phyloP scores from a whole-genome alignment of 2,888 invertebrate species.

The Metellina segmentata region DNA sequence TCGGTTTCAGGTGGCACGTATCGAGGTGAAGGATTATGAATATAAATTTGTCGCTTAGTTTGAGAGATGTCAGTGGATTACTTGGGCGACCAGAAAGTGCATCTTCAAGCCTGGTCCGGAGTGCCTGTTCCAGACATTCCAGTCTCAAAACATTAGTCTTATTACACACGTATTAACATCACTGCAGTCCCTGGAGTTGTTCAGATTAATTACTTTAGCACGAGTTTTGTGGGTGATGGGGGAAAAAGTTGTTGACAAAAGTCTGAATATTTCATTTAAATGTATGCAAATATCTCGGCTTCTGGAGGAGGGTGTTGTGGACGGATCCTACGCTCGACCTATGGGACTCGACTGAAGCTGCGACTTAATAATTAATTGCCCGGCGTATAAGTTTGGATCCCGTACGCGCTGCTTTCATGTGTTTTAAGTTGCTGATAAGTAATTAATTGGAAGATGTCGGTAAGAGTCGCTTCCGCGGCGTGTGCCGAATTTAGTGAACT shows the following conservation, averaged over 20 bases:
- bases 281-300: not conserved
- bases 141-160: slow-evolving; percentile 40
- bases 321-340: slow-evolving; percentile 10
- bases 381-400: slow-evolving; percentile 50
- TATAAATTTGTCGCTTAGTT: slow-evolving; percentile 66
- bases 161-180: slow-evolving; percentile 52
- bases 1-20: slow-evolving; percentile 39
- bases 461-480: not conserved
- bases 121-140: slow-evolving; percentile 11
- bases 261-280: not conserved
- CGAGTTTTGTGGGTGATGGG: slow-evolving; percentile 1
- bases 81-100: slow-evolving; percentile 32
- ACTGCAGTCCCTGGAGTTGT: slow-evolving; percentile 18
- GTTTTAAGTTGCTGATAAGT: slow-evolving; percentile 57
- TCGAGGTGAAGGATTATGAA: slow-evolving; percentile 60
- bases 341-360: slow-evolving; percentile 7
- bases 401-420: slow-evolving; percentile 24
- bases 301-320: not conserved
- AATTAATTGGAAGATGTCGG: slow-evolving; percentile 50
- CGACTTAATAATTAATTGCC: slow-evolving; percentile 55
- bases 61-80: slow-evolving; percentile 67
- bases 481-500: not conserved
- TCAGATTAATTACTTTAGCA: slow-evolving; percentile 34
- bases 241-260: not conserved
- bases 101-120: slow-evolving; percentile 40